Evolutionary conservation across 2,888 invertebrate genomes (phyloP), one percentile per base, ranked within the genome.

Genomic region (Rhyacophila evoluta): DNA sequence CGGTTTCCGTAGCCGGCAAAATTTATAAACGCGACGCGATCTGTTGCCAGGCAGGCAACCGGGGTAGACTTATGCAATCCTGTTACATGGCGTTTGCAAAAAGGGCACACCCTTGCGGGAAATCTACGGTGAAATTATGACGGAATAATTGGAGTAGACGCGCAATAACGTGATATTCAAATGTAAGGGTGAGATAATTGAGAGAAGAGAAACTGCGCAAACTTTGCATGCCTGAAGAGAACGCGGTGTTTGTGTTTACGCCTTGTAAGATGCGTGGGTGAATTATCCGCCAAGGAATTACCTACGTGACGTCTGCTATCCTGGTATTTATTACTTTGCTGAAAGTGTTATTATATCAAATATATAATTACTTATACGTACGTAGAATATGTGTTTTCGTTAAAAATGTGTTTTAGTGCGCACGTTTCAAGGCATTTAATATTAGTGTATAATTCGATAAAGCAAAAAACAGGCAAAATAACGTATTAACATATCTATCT

Each of bases 1-100:
- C 10, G 55, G 55, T 6, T 55, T 55, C 25, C 55, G 25, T 10
- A 12, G 27, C 38, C 29, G 72, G 79, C 39, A 33, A 76, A 75
- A 73, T 79, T 75, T 76, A 76, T 69, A 27, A 29, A 19, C 41
- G 36, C 67, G 71, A 28, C 55, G 29, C 75, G 72, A 55, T 72
- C 69, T 72, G 79, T 79, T 79, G 75, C 77, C 72, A 74, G 74
- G 79, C 77, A 55, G 71, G n/a, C n/a, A n/a, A 55, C 72, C 71
- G 37, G 12, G 69, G 33, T 41, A 29, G 28, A 36, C 69, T 77
- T 77, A 77, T 73, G 77, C 73, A 77, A 77, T 33, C 73, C 73
- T 72, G 68, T 38, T 38, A 73, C 55, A 2, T 15, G 76, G 25
- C 33, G 15, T 72, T 75, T 29, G 11, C n/a, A 29, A 37, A 39